Conservation (phyloP, 2,888 invertebrate species). For the Creontiades dilutus region DNA sequence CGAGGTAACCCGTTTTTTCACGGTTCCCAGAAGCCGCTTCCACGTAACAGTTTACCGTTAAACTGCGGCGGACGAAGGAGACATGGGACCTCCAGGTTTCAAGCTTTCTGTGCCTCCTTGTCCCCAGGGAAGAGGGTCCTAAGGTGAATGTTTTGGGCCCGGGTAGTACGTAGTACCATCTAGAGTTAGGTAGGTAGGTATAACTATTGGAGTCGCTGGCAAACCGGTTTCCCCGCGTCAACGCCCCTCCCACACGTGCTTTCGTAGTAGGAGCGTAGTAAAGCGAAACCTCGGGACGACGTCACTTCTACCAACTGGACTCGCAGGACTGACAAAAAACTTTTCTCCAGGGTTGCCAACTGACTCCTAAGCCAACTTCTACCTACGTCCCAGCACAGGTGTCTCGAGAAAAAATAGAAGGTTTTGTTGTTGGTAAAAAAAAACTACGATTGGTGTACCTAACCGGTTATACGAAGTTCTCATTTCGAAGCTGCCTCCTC, state of each 20-base stretch:
- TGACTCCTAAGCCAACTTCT: background rate
- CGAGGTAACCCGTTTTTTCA: constrained; percentile 11
- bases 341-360: constrained; percentile 43
- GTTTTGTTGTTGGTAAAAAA: constrained; percentile 9
- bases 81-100: constrained; percentile 14
- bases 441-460: background rate
- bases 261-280: constrained; percentile 59
- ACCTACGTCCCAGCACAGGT: constrained; percentile 41
- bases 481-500: constrained; percentile 2
- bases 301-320: constrained; percentile 40
- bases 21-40: constrained; percentile 4
- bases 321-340: background rate
- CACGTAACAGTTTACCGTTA: constrained; percentile 25
- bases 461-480: constrained; percentile 52
- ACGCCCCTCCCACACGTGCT: constrained; percentile 58
- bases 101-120: background rate
- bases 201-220: background rate
- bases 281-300: constrained; percentile 32
- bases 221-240: constrained; percentile 27
- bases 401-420: constrained; percentile 1
- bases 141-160: constrained; percentile 6
- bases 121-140: constrained; percentile 1
- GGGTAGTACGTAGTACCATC: constrained; percentile 1
- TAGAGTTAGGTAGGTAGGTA: constrained; percentile 1
- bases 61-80: background rate